Base-by-base conservation (phyloP, 2,797 vertebrate species). In the Chromis chromis region DNA sequence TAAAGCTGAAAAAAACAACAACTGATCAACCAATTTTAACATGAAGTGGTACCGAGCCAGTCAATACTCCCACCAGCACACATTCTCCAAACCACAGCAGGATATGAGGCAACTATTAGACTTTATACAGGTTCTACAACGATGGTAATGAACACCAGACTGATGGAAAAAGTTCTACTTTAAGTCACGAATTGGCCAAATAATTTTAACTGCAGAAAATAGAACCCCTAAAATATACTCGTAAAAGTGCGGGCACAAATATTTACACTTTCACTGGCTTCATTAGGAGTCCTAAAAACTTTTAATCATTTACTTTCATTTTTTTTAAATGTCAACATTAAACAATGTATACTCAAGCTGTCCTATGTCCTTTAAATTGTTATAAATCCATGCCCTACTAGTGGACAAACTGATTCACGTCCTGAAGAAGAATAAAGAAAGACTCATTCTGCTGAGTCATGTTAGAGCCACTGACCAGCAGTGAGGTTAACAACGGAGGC, bases 401-500 rank as follows among this genome's bases (percentile, higher is more conserved):
- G 50, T 4, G 17, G 25, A 61, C 25, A 46, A 64, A 28, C 40
- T 4, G 19, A 60, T 48, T 49, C 22, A 55, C 12, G 49, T 3
- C 8, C 21, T 53, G 22, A 54, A 27, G 1, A 66, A 8, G 17
- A 39, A 4, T 0, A 58, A 40, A 25, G 19, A 24, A 40, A 27
- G n/a, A 25, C 4, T 52, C n/a, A 55, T 49, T 53, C 17, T 68
- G 54, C 65, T 16, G 53, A 78, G 53, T 75, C 40, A 56, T 17
- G 33, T 14, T 17, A 10, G n/a, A 17, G 48, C 33, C 76, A 91
- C 95, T 94, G 91, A 99, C 98, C 98, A 60, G 98, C 98, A 2
- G 98, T 99, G 84, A 99, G 97, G 92, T 99, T 99, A 88, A 99
- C 98, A 2, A 99, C 98, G 0, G 98, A 99, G 0, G 98, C 98